Conservation (phyloP, 2,113 vertebrate genomes). For the Chloropsis hardwickii region DNA sequence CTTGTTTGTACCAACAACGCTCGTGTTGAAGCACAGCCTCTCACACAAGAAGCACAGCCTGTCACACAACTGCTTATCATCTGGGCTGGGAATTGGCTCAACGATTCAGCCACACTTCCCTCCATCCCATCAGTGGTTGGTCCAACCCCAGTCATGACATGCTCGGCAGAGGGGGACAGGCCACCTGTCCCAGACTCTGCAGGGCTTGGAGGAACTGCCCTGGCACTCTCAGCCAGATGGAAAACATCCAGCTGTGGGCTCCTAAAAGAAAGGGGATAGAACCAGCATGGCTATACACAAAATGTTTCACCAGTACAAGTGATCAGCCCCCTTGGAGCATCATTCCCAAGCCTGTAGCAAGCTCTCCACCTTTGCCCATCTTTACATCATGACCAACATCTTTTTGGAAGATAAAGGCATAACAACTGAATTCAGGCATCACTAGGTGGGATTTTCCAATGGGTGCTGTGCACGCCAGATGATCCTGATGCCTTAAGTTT, state of each 20-base stretch:
- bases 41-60: not conserved
- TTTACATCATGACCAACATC: not conserved
- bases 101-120: accelerated
- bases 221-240: not conserved
- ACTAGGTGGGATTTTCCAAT: not conserved
- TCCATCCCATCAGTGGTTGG: not conserved
- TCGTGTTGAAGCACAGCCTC: not conserved
- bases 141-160: not conserved
- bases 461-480: not conserved
- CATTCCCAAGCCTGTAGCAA: not conserved
- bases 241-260: not conserved
- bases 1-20: not conserved
- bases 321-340: not conserved
- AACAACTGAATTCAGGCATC: not conserved
- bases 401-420: not conserved
- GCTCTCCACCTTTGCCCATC: not conserved
- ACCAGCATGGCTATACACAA: not conserved
- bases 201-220: not conserved
- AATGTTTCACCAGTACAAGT: not conserved
- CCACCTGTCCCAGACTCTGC: not conserved
- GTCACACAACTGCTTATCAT: not conserved
- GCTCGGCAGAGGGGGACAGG: not conserved
- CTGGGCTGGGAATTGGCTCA: not conserved
- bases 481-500: not conserved
- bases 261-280: not conserved